Percentiles rank a stretch among this genome's conserved stretches.
These are phyloP conservation scores for Leptobrachium leishanense DNA, from an alignment of 2,113 vertebrate genomes.

Conservation along the genomic window DNA sequence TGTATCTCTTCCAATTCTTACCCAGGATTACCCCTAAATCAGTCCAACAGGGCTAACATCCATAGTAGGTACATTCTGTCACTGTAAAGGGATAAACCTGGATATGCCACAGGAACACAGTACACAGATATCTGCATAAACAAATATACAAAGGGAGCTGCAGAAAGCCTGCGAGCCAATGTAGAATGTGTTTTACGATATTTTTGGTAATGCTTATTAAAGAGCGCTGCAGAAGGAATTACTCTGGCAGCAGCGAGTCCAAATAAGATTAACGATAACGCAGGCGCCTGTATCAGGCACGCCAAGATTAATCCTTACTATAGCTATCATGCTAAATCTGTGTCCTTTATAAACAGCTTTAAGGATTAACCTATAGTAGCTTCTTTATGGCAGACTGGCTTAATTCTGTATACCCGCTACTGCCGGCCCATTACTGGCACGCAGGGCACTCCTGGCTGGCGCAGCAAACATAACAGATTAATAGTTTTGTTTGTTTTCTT, in stretches of 20 bases:
- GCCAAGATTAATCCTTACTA: conserved; percentile 37
- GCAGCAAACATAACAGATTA: no score
- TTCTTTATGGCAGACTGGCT: conserved; percentile 14
- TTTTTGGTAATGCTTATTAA: conserved; percentile 16
- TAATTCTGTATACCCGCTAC: not conserved
- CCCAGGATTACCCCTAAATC: no score
- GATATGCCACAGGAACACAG: no score
- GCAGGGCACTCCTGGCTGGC: no score
- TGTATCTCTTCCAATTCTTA: no score
- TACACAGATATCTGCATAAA: no score
- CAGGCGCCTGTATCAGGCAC: conserved; percentile 11
- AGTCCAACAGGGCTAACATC: no score
- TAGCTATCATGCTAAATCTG: conserved; percentile 39
- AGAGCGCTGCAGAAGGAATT: conserved; percentile 3
- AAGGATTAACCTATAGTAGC: conserved; percentile 30
- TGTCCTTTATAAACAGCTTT: conserved; percentile 46
- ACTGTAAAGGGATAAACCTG: no score
- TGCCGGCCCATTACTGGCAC: not conserved
- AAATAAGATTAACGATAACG: conserved; percentile 43
- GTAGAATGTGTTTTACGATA: not conserved
- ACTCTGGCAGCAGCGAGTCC: conserved; percentile 7
- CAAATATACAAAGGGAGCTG: no score
- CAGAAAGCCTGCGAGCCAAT: not conserved
- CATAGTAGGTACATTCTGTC: no score
- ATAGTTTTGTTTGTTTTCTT: no score